Evolutionary conservation across 2,113 vertebrate genomes (phyloP), one percentile per base, ranked within the genome.

Genomic region (Oryzias melastigma): DNA sequence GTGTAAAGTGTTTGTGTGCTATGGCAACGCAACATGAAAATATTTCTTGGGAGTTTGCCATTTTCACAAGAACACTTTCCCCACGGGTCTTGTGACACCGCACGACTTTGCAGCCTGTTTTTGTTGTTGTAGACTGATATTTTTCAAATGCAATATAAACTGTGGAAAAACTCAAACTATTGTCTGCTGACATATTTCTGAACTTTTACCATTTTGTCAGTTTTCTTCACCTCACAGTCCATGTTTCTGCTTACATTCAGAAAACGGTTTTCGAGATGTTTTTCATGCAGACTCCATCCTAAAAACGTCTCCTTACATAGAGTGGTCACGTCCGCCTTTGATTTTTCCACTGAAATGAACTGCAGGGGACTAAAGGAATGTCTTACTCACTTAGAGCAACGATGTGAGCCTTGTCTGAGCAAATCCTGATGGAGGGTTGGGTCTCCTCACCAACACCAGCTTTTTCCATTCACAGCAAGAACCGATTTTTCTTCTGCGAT

Each of bases 341-440:
- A 65, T 65, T 52, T 35, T 81, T 81, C 52, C 68, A 56, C 58
- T 67, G 46, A 58, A 50, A 65, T 41, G 10, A 62, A 57, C 54
- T 52, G 24, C 66, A 55, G 68, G 50, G 47, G 62, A 65, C 55
- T 52, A 64, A 63, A 67, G 71, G 74, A 84, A 84, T 65, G 64
- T 75, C 71, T 85, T 79, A 71, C 68, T 85, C 71, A 87, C 78
- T 87, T 87, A 62, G 72, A 81, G 25, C 63, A 73, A 75, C 71
- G 78, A 88, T 75, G 81, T 78, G 70, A 86, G 71, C 71, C 75
- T 52, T 64, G 77, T 67, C 68, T 78, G 54, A 75, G 67, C 68
- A 77, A 74, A 73, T 74, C 75, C 66, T 61, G 14, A 54, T 15
- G 10, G 72, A 61, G 75, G 73, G 76, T 14, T 69, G 73, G 81